Percentiles rank a stretch among this genome's conserved stretches.
phyloP scores from a whole-genome alignment of 2,888 invertebrate species.

The Chrysopilus asiliformis region DNA sequence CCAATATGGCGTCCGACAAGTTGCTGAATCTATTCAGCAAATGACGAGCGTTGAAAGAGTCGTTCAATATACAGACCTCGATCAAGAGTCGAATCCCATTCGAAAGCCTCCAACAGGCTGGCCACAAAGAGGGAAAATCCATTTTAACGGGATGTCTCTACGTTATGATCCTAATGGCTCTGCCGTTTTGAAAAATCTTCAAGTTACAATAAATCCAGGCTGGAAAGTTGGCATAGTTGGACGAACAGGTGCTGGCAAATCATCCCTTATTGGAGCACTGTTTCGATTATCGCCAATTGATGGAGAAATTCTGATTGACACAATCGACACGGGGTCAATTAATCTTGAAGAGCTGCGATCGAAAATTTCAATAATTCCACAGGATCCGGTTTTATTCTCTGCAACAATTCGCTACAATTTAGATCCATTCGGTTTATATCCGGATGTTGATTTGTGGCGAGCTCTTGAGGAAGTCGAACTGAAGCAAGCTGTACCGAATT shows the following conservation, averaged over 20 bases:
- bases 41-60: slow-evolving; percentile 63
- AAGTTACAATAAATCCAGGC: slow-evolving; percentile 50
- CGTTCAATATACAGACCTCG: slow-evolving; percentile 55
- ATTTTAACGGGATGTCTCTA: slow-evolving; percentile 43
- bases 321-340: slow-evolving; percentile 42
- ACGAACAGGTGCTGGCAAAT: slow-evolving; percentile 74
- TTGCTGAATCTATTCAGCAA: slow-evolving; percentile 52
- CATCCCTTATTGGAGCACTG: slow-evolving; percentile 61
- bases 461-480: slow-evolving; percentile 40
- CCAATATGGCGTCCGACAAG: slow-evolving; percentile 56
- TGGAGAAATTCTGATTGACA: slow-evolving; percentile 61
- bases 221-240: slow-evolving; percentile 68
- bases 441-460: slow-evolving; percentile 30
- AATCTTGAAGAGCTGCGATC: slow-evolving; percentile 39
- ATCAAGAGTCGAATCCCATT: slow-evolving; percentile 39
- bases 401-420: slow-evolving; percentile 51
- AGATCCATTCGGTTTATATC: slow-evolving; percentile 42
- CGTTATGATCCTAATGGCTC: slow-evolving; percentile 44
- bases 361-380: slow-evolving; percentile 44
- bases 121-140: slow-evolving; percentile 50
- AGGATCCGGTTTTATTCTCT: slow-evolving; percentile 42
- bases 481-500: slow-evolving; percentile 35
- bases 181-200: slow-evolving; percentile 61
- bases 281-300: slow-evolving; percentile 61
- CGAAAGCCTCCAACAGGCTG: slow-evolving; percentile 46